A percentile compares a stretch with the other conserved stretches of the same genome.
Evolutionary conservation across 2,113 vertebrate species (phyloP).

Genomic region (Crotophaga sulcirostris): DNA sequence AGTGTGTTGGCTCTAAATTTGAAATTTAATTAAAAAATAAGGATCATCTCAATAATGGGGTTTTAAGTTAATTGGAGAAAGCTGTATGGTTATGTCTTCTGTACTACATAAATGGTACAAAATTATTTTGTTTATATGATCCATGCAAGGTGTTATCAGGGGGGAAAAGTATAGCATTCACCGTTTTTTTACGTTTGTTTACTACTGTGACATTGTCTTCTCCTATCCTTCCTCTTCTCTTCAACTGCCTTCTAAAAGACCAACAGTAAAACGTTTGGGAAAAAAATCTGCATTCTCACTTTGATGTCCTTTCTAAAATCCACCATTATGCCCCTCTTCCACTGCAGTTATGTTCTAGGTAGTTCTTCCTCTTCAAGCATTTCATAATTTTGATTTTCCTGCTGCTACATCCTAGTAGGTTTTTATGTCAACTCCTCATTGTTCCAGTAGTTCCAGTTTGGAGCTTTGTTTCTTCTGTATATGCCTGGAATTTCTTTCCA

Average conservation of each 20-base stretch:
- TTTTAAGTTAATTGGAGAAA: not conserved
- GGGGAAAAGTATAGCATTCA: not conserved
- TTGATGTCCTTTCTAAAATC: not conserved
- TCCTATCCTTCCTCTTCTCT: not conserved
- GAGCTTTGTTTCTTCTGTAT: not conserved
- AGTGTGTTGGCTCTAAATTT: not conserved
- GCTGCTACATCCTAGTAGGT: not conserved
- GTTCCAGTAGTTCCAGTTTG: not conserved
- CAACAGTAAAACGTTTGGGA: not conserved
- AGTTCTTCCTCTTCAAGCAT: not conserved
- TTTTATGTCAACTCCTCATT: not conserved
- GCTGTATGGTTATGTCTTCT: not conserved
- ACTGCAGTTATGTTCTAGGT: not conserved
- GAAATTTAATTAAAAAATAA: not conserved
- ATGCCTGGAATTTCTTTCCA: not conserved
- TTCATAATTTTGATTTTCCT: not conserved
- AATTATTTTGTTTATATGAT: not conserved
- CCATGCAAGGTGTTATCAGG: not conserved
- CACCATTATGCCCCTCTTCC: not conserved
- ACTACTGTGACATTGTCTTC: not conserved
- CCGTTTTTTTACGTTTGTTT: not conserved
- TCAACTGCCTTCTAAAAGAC: not conserved
- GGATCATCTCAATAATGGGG: not conserved
- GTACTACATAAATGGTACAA: not conserved
- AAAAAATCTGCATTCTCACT: not conserved